Base-by-base conservation (phyloP, 2,888 invertebrate species). In the Oscheius onirici region DNA sequence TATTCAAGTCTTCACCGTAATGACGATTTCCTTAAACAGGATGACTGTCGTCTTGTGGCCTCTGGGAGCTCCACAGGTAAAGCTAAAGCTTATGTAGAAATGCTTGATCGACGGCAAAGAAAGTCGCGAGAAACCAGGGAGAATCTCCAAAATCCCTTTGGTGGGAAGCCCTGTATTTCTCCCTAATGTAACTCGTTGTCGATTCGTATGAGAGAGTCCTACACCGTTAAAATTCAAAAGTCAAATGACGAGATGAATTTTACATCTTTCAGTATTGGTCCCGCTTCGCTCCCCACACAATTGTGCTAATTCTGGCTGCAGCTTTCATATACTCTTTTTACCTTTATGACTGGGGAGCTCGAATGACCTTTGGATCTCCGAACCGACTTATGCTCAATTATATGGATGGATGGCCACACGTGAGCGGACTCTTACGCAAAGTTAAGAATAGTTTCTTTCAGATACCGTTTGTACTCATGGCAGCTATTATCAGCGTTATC, bases 1-100 rank as follows among this genome's bases (percentile, higher is more conserved):
- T 17, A 2, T 63, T 11, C 63, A 63, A 49, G 13, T 63, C 15
- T 24, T 46, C 15, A 49, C 49, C 26, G 34, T 63, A 11, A 63
- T 63, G 34, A 15, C 46, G 3, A 63, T 63, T 34, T 63, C 63
- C 8, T 3, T 63, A 10, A 63, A 63, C 26, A 22, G 63, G 8
- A 49, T 63, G 63, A 49, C 49, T 13, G 49, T 63, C n/a, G 46
- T 63, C 24, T n/a, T 63, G 17, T 28, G 46, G 8, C 63, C 63
- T 2, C 8, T 63, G 0, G 24, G 49, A 44, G 63, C 63, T 24
- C 44, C 46, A 17, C 60, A 60, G 10, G 60, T 60, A 40, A n/a
- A n/a, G n/a, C n/a, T n/a, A n/a, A n/a, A n/a, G n/a, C n/a, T n/a
- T n/a, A n/a, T n/a, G n/a, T n/a, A n/a, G n/a, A n/a, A n/a, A n/a